A percentile compares a stretch with the other conserved stretches of the same genome.
Conservation (phyloP, 2,888 invertebrate species). For the Axea sp. region DNA sequence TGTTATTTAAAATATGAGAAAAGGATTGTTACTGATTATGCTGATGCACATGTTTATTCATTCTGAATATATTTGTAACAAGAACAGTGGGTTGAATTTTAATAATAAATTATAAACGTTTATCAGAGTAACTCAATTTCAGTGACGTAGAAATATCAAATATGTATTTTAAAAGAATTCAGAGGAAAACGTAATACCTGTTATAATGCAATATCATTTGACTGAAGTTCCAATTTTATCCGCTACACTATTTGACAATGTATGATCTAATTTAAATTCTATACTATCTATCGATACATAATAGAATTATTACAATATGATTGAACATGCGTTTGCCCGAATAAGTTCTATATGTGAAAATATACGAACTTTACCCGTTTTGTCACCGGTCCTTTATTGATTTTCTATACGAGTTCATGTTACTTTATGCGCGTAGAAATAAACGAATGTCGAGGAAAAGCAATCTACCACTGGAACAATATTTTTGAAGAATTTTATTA, state of each 20-base stretch:
- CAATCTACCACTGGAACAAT: background rate
- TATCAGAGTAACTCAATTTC: too few relatives aligned
- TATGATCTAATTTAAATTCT: conserved; percentile 45
- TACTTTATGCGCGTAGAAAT: conserved; percentile 41
- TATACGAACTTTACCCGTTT: conserved; percentile 47
- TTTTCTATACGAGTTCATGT: conserved; percentile 42
- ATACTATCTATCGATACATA: conserved; percentile 29
- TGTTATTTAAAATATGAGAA: too few relatives aligned
- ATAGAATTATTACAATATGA: conserved; percentile 55
- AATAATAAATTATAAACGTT: too few relatives aligned
- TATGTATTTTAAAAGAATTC: background rate
- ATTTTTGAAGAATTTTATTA: background rate
- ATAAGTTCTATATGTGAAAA: conserved; percentile 31
- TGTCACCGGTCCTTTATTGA: conserved; percentile 58
- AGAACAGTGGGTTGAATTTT: too few relatives aligned
- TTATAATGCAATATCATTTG: conserved; percentile 34
- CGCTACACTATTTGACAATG: conserved; percentile 30
- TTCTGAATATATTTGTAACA: too few relatives aligned
- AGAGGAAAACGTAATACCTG: conserved; percentile 9
- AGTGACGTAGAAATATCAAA: background rate
- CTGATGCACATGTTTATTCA: too few relatives aligned
- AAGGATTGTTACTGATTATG: too few relatives aligned
- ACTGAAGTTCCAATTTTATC: conserved; percentile 39
- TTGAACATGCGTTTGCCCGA: conserved; percentile 34
- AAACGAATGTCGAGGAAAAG: conserved; percentile 12